These are phyloP conservation scores for Caradrina clavipalpis DNA, from an alignment of 2,888 invertebrate species.

Conservation along the genomic window DNA sequence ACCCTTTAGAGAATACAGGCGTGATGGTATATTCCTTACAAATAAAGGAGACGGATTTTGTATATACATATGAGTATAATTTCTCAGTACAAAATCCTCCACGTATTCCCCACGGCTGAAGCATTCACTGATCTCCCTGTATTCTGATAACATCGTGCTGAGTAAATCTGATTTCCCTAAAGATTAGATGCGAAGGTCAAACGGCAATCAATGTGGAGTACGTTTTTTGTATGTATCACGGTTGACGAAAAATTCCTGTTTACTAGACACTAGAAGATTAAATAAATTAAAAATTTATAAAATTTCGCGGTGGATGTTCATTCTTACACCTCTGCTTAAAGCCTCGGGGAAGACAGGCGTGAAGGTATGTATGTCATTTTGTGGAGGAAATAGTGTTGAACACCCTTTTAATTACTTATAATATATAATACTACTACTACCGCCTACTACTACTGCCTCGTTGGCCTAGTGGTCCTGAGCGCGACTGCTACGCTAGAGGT, in stretches of 20 bases:
- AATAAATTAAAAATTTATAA: not conserved
- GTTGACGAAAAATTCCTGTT: not conserved
- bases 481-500: too few species aligned
- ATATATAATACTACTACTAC: too few species aligned
- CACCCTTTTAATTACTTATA: too few species aligned
- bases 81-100: slow-evolving; percentile 22
- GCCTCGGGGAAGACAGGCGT: too few species aligned
- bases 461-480: too few species aligned
- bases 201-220: slow-evolving; percentile 28
- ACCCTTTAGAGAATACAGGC: too few species aligned
- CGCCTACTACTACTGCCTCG: too few species aligned
- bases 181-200: slow-evolving; percentile 42
- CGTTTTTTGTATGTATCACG: slow-evolving; percentile 2
- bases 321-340: too few species aligned
- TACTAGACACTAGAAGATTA: not conserved
- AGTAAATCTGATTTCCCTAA: slow-evolving; percentile 50
- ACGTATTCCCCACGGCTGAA: slow-evolving; percentile 5
- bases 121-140: slow-evolving; percentile 15
- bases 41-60: not conserved
- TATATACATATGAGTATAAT: slow-evolving; percentile 11
- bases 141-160: slow-evolving; percentile 39
- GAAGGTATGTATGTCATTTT: too few species aligned
- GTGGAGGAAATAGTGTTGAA: too few species aligned
- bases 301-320: too few species aligned
- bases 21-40: too few species aligned